Evolutionary conservation across 2,113 vertebrate species (phyloP), one percentile per base, ranked within the genome.

Genomic region (Condylura cristata): DNA sequence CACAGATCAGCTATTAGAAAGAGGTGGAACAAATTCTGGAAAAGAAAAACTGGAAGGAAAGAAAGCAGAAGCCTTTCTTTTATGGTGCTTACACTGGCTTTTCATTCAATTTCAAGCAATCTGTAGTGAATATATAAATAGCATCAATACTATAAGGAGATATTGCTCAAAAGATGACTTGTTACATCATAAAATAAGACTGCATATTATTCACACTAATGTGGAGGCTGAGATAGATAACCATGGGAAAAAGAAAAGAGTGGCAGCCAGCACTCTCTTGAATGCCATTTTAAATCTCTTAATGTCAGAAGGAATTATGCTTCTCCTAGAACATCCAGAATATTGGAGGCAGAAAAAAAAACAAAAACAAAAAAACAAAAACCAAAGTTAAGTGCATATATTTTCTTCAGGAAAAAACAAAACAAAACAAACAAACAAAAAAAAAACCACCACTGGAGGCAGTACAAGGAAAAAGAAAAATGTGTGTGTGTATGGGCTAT

Each of bases 271-370:
- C 5, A 56, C 80, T 32, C 66, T 2, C 2, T 30, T 65, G 75
- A 95, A 56, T 71, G 81, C 14, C 12, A 80, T 92, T 96, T 95
- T 10, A 76, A 86, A 89, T 88, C n/a, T 92, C 68, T 94, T 34
- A n/a, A n/a, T 71, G 26, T 89, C n/a, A 86, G 72, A 91, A 51
- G 74, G 22, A 91, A 75, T 30, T 88, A 39, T 65, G 16, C 48
- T 95, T 88, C 87, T 66, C 10, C 12, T 60, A 78, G 56, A 82
- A 71, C n/a, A 96, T 10, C 4, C 1, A 66, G 17, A 96, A 95
- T 6, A 78, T 74, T 72, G 63, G 4, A 51, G 63, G 13, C 61
- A 66, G 82, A 86, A 30, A 76, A 83, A 71, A 79, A 92, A 17
- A 12, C 72, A 70, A 78, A 94, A 41, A 51, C 41, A 37, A 86